These are phyloP conservation scores for Cyanoramphus novaezelandiae DNA, from an alignment of 2,113 vertebrate species.

Conservation along the genomic window DNA sequence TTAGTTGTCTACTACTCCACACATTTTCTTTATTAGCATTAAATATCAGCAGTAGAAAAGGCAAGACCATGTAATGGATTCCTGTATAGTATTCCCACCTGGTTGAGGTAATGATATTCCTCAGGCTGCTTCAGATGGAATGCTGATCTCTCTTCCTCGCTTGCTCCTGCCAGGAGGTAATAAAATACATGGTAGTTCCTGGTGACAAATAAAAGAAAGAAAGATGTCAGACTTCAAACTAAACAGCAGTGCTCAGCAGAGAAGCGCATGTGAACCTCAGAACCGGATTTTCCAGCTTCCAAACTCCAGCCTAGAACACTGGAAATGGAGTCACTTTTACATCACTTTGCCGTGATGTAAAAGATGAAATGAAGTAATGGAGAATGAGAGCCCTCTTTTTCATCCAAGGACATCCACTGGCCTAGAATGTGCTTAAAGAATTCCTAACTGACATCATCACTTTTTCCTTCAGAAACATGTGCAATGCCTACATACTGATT, in stretches of 20 bases:
- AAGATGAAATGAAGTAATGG: background rate
- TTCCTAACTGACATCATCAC: background rate
- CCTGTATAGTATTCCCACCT: conserved; percentile 77
- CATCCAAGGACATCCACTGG: background rate
- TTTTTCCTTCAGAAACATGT: background rate
- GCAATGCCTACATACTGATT: background rate
- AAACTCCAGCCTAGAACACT: background rate
- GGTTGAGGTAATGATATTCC: conserved; percentile 97
- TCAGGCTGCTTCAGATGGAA: conserved; percentile 95
- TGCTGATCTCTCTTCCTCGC: conserved; percentile 89
- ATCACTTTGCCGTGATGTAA: background rate
- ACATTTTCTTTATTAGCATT: background rate
- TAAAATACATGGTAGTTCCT: conserved; percentile 99
- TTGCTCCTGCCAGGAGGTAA: conserved; percentile 97
- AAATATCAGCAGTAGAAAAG: background rate
- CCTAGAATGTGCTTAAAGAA: background rate
- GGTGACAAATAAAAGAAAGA: conserved; percentile 25
- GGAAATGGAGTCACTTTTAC: background rate
- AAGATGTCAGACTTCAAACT: background rate
- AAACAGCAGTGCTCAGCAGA: background rate
- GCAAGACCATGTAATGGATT: background rate
- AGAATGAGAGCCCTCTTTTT: background rate
- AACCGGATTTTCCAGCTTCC: background rate
- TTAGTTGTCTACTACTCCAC: background rate
- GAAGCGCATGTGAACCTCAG: background rate